Conservation (phyloP, 2,797 vertebrate genomes). For the Tragopan temminckii region DNA sequence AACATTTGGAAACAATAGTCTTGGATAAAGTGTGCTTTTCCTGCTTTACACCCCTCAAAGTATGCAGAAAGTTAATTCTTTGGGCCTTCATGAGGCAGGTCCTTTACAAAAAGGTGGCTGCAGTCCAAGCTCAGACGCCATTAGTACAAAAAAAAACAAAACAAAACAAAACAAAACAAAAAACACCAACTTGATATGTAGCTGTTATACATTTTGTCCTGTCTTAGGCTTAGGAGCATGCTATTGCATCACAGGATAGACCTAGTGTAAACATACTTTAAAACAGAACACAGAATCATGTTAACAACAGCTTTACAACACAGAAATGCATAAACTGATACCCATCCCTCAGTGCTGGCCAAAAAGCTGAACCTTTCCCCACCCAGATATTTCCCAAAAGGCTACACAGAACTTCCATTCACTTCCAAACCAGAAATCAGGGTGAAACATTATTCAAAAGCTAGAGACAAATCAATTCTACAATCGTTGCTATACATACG, state of each 20-base stretch:
- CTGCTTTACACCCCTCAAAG: background rate
- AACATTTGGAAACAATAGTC: background rate
- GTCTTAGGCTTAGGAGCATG: background rate
- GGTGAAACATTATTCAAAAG: constrained; percentile 21
- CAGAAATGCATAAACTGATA: background rate
- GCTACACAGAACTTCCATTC: background rate
- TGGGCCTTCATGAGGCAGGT: accelerated
- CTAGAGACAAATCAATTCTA: background rate
- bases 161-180: too few relatives aligned
- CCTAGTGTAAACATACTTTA: accelerated
- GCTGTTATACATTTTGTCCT: accelerated
- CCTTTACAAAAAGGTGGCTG: background rate
- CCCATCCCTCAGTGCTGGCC: background rate
- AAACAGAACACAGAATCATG: background rate
- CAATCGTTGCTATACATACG: background rate
- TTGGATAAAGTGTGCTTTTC: background rate
- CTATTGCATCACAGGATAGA: background rate
- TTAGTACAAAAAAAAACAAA: background rate
- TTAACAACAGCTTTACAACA: background rate
- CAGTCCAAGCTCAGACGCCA: background rate
- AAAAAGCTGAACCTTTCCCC: background rate
- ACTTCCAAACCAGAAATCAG: background rate
- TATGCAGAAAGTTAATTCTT: accelerated
- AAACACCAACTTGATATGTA: background rate
- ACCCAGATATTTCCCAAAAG: background rate